These are phyloP conservation scores for Caerostris darwini DNA, from an alignment of 1,140 invertebrate genomes.

Conservation along the genomic window DNA sequence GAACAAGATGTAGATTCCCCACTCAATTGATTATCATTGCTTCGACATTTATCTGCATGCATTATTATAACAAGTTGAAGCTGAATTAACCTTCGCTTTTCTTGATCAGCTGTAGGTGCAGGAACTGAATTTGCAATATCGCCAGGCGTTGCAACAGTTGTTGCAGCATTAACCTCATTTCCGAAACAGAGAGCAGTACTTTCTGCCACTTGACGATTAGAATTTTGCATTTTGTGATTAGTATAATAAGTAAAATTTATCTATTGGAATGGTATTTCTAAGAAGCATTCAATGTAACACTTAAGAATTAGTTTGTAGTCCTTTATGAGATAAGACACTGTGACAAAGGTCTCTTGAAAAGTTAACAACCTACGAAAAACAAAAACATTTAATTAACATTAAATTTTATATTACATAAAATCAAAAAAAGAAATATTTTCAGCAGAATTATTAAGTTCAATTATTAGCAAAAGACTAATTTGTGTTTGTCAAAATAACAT, in stretches of 20 bases:
- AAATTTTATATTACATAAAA: no score
- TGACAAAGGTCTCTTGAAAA: background rate
- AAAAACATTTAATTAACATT: background rate
- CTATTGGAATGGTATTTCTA: conserved; percentile 41
- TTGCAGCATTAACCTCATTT: background rate
- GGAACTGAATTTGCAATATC: background rate
- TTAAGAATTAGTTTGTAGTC: conserved; percentile 19
- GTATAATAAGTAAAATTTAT: conserved; percentile 35
- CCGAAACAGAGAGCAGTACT: background rate
- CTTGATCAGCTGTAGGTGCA: conserved; percentile 81
- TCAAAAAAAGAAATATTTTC: no score
- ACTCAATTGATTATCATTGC: conserved; percentile 87
- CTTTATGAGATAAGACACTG: background rate
- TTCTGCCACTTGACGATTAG: conserved; percentile 39
- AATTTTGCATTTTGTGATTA: conserved; percentile 23
- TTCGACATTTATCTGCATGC: conserved; percentile 99
- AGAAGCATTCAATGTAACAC: conserved; percentile 52
- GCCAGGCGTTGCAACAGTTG: background rate
- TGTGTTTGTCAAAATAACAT: no score
- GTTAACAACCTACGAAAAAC: background rate
- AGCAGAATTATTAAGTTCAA: no score
- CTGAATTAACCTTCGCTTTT: conserved; percentile 99
- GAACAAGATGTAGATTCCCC: conserved; percentile 86
- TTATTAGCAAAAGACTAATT: no score
- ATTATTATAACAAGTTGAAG: conserved; percentile 97